phyloP scores from a whole-genome alignment of 1,140 invertebrate species.

The Myzus persicae region DNA sequence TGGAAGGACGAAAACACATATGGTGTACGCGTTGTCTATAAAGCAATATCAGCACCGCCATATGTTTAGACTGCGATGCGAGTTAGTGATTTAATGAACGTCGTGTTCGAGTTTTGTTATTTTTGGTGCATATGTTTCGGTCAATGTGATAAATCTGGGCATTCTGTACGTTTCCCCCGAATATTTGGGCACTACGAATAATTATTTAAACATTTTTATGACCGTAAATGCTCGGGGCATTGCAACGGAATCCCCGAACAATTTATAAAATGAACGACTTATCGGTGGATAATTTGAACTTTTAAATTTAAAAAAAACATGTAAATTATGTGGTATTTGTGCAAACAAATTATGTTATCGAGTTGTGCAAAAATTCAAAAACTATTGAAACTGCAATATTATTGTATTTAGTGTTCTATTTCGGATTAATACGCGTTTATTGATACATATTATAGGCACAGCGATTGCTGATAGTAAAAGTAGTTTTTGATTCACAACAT shows the following conservation, averaged over 20 bases:
- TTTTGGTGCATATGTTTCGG: not conserved
- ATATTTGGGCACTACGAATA: not conserved
- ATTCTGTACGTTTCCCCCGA: not conserved
- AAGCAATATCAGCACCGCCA: not conserved
- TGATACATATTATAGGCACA: too few species aligned
- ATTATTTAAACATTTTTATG: not conserved
- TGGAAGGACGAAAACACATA: not conserved
- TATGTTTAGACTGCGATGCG: not conserved
- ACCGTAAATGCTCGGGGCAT: not conserved
- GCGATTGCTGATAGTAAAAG: too few species aligned
- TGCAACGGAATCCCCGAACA: not conserved
- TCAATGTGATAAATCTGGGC: not conserved
- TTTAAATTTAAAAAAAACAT: not conserved
- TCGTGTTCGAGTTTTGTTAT: constrained; percentile 4
- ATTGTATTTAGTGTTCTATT: too few species aligned
- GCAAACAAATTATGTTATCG: too few species aligned
- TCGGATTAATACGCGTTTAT: too few species aligned
- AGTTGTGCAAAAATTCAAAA: too few species aligned
- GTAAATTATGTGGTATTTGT: too few species aligned
- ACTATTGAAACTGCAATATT: too few species aligned
- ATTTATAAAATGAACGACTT: not conserved
- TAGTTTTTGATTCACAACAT: not conserved
- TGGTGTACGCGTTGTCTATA: not conserved
- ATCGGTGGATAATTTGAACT: not conserved
- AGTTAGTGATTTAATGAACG: not conserved